Percentiles rank a stretch among this genome's conserved stretches.
phyloP scores from a whole-genome alignment of 92 coral and sea anemone species.

The Parazoanthus swiftii region DNA sequence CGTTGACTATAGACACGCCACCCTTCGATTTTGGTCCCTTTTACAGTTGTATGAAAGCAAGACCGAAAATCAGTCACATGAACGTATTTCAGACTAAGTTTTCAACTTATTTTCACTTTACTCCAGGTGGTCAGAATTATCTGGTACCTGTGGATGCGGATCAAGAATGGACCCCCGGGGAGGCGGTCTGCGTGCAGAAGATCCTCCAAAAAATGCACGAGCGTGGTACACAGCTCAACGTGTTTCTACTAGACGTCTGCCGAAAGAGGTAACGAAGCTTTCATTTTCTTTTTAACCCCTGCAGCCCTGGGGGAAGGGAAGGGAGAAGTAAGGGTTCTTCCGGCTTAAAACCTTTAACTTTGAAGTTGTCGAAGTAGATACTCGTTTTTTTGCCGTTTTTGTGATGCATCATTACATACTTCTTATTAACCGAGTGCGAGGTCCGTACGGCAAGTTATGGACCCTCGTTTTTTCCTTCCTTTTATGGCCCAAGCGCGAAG shows the following conservation, averaged over 20 bases:
- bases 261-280: constrained; percentile 66
- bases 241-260: constrained; percentile 91
- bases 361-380: too few species aligned
- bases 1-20: too few species aligned
- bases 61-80: too few species aligned
- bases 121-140: constrained; percentile 79
- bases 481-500: too few species aligned
- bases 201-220: constrained; percentile 73
- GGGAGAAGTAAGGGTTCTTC: too few species aligned
- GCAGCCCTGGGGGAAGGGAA: too few species aligned
- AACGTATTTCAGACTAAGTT: not conserved
- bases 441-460: too few species aligned
- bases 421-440: too few species aligned
- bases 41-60: not conserved
- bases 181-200: constrained; percentile 85
- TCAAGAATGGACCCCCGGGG: constrained; percentile 83
- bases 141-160: constrained; percentile 87
- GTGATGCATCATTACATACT: too few species aligned
- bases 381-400: too few species aligned
- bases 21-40: not conserved
- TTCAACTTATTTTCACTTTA: not conserved
- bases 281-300: too few species aligned
- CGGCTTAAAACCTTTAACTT: not conserved
- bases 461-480: too few species aligned
- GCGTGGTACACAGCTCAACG: constrained; percentile 60